Evolutionary conservation across 2,797 vertebrate genomes (phyloP), one percentile per base, ranked within the genome.

Genomic region (Hybognathus amarus): DNA sequence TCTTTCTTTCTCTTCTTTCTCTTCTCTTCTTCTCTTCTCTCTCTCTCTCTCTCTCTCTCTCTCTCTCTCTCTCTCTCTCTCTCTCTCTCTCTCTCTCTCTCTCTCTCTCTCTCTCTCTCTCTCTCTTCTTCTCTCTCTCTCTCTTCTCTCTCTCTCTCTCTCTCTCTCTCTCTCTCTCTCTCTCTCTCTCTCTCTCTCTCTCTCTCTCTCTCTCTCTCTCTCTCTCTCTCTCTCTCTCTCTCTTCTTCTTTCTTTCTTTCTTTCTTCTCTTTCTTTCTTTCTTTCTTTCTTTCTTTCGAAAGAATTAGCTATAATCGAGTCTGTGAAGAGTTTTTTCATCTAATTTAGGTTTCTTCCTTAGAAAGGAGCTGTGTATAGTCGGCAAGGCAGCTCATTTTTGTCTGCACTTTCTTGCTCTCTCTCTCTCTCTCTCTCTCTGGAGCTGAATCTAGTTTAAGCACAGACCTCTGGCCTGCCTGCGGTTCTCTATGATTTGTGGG

Each of bases 401-500:
- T 27, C 56, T 61, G 56, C 56, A 13, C n/a, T 59, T 24, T 59
- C n/a, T 59, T 59, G 10, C n/a, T 13, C 42, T 47, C 45, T 47
- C 13, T 15, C 45, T 52, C 30, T 74, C 15, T 73, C 67, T 78
- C 66, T 56, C 52, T 61, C 79, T 66, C 63, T 87, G 24, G 79
- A 73, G 79, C 79, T 77, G 81, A 88, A 82, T 85, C 83, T 71
- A 67, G 50, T 76, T 61, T 42, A n/a, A 42, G 52, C 67, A 66
- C 45, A 73, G 76, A 50, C 78, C 69, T 22, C 61, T 73, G 89
- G 87, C 89, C 92, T 87, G 89, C 22, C 61, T 83, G 83, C 90
- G 63, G 86, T 89, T 94, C 86, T 86, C 85, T 87, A 87, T 95
- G 94, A 95, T 95, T 95, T 94, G 94, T 94, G 93, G 92, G 91